Evolutionary conservation across 2,113 vertebrate genomes (phyloP).

Genomic region (Nicator chloris): DNA sequence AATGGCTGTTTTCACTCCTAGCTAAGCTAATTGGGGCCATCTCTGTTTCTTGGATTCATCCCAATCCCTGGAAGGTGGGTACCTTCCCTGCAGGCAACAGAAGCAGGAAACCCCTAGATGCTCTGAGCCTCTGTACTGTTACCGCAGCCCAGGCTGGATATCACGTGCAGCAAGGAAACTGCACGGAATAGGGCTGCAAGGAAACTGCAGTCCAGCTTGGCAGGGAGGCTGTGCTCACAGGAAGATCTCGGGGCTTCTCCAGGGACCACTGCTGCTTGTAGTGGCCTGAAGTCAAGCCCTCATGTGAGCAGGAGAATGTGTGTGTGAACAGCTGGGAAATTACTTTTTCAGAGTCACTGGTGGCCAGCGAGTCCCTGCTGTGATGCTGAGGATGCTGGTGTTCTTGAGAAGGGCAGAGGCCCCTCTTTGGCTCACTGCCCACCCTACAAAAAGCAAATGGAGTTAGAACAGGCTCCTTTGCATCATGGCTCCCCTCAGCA

Average conservation of each 20-base stretch:
- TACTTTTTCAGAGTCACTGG: background rate
- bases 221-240: background rate
- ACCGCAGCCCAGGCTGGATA: background rate
- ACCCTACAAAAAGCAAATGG: background rate
- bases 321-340: background rate
- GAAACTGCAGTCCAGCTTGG: background rate
- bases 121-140: background rate
- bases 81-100: slow-evolving; percentile 38
- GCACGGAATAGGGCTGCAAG: too few relatives aligned
- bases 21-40: slow-evolving; percentile 52
- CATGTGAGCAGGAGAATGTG: background rate
- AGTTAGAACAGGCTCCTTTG: background rate
- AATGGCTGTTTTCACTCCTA: slow-evolving; percentile 57
- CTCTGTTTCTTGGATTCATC: slow-evolving; percentile 44
- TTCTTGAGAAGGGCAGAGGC: background rate
- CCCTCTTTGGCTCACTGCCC: background rate
- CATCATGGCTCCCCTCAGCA: background rate
- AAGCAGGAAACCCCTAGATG: background rate
- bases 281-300: background rate
- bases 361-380: background rate
- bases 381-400: background rate
- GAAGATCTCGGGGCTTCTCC: background rate
- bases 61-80: slow-evolving; percentile 57
- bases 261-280: background rate
- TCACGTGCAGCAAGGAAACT: background rate